phyloP scores from a whole-genome alignment of 1,140 invertebrate genomes.

The Sarcophaga peregrina region DNA sequence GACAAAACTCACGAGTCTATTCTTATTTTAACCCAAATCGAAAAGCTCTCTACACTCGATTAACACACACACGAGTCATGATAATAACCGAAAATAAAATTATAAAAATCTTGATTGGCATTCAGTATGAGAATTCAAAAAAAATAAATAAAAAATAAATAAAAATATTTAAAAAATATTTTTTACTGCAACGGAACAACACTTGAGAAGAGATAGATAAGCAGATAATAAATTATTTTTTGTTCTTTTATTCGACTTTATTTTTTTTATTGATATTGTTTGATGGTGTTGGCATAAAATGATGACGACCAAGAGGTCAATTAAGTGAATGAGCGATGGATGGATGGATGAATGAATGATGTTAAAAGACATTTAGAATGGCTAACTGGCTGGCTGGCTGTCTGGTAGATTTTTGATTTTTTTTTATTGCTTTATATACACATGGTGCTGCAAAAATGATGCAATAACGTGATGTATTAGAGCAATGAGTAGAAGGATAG shows the following conservation, averaged over 20 bases:
- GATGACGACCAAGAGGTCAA: constrained; percentile 8
- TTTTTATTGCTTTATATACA: not conserved
- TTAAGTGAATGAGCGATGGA: not conserved
- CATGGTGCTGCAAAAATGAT: not conserved
- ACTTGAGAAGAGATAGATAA: not conserved
- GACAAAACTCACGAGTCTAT: not conserved
- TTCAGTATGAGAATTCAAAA: not conserved
- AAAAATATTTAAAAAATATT: not conserved
- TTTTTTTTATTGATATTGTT: too few relatives aligned
- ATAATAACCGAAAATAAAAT: not conserved
- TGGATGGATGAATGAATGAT: not conserved
- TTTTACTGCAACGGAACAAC: not conserved
- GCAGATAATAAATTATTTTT: constrained; percentile 16
- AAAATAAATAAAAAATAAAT: too few relatives aligned
- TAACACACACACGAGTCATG: not conserved
- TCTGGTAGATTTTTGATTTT: not conserved
- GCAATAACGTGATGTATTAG: too few relatives aligned
- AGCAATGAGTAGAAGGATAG: too few relatives aligned
- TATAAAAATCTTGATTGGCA: not conserved
- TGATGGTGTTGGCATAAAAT: not conserved
- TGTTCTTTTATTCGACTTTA: not conserved
- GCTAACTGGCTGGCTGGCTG: not conserved
- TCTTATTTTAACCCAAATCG: not conserved
- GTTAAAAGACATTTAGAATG: not conserved
- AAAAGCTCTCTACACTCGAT: not conserved